Base-by-base conservation (phyloP, 2,113 vertebrate genomes). In the Carassius gibelio region DNA sequence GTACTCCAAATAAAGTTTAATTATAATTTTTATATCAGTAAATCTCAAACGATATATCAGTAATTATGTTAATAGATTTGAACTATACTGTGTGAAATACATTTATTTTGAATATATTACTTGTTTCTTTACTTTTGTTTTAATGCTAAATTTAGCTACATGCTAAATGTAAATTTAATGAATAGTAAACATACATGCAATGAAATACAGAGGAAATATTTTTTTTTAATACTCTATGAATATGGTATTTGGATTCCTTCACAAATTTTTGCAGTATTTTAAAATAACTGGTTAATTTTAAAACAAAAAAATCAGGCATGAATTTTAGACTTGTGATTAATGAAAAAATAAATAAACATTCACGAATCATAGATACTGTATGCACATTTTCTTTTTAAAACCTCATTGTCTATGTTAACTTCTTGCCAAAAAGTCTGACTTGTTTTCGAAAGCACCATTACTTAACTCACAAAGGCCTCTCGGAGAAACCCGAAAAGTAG, bases 361-460 rank as follows among this genome's bases (percentile, higher is more conserved):
- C 38, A 42, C 38, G 7, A 7, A 42, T 42, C 38, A 42, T 42
- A 42, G 38, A 42, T 42, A 26, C 26, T 26, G 26, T 26, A 42
- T 42, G 38, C 38, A 42, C 38, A 7, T 42, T 42, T 45, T 45
- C 0, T 17, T 68, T 68, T 68, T 8, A 36, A 69, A 69, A 38
- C 15, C 66, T 36, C 66, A 38, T 17, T 68, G 30, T 68, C 15
- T 7, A 34, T 36, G 30, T 36, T 68, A 17, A 19, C 15, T 38
- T 69, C 34, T 36, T 36, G 15, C 15, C 15, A 4, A 69, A 69
- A 36, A 36, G 8, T 36, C 6, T 3, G 68, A 71, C 36, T 36
- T 69, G 66, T 15, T 69, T 69, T 69, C 19, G 66, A 36, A 69
- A 71, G 74, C n/a, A 75, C 50, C 26, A 17, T 48, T 52, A 52